Evolutionary conservation across 1,140 invertebrate genomes (phyloP).

Genomic region (Ips typographus): DNA sequence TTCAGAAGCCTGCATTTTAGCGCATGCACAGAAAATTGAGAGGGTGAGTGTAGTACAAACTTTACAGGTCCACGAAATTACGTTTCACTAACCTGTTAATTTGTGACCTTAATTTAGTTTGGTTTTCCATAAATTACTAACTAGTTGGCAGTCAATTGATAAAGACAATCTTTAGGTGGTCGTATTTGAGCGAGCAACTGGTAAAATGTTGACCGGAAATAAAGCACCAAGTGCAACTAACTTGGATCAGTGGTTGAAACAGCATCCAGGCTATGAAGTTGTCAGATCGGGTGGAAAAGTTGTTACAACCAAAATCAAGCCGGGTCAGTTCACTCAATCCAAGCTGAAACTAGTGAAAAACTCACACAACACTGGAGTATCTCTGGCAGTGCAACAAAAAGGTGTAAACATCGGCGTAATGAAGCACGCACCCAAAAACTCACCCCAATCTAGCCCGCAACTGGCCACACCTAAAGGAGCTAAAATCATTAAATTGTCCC

Average conservation of each 20-base stretch:
- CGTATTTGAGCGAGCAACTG: conserved; percentile 77
- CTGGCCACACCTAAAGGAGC: conserved; percentile 22
- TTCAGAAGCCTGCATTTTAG: conserved; percentile 81
- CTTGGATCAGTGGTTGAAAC: conserved; percentile 79
- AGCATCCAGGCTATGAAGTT: conserved; percentile 84
- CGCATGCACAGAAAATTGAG: conserved; percentile 73
- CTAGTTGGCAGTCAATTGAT: too few species aligned
- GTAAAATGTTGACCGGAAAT: conserved; percentile 71
- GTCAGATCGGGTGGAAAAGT: conserved; percentile 61
- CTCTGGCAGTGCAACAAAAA: conserved; percentile 46
- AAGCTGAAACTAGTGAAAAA: conserved; percentile 50
- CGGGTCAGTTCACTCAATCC: conserved; percentile 43
- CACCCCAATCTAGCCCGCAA: conserved; percentile 23
- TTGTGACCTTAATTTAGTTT: background rate
- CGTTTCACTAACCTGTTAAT: background rate
- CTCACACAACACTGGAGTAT: conserved; percentile 44
- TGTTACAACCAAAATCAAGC: conserved; percentile 44
- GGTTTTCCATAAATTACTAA: too few species aligned
- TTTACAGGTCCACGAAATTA: conserved; percentile 1
- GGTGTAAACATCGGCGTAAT: conserved; percentile 47
- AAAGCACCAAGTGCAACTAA: conserved; percentile 77
- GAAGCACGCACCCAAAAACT: conserved; percentile 45
- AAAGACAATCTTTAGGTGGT: conserved; percentile 50
- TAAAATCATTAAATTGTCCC: conserved; percentile 32
- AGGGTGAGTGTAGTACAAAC: conserved; percentile 53